A percentile compares a stretch with the other conserved stretches of the same genome.
phyloP scores from a whole-genome alignment of 2,888 invertebrate genomes.

The Empis livida region DNA sequence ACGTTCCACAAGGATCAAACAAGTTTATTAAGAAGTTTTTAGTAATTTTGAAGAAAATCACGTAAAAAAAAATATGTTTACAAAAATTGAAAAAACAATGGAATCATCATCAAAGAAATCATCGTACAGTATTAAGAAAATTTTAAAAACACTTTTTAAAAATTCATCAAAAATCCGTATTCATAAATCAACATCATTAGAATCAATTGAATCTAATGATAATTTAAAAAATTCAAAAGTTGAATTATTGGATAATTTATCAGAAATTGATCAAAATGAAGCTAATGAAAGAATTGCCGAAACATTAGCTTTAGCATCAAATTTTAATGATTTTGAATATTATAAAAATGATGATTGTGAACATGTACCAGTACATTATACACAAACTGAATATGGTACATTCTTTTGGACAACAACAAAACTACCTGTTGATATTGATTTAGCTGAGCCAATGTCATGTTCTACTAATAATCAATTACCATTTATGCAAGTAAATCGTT shows the following conservation, averaged over 20 bases:
- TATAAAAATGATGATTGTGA: not conserved
- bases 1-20: not conserved
- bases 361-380: conserved; percentile 57
- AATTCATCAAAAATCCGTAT: not conserved
- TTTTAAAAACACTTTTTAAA: not conserved
- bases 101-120: not conserved
- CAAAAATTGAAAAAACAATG: not conserved
- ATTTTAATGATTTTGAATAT: not conserved
- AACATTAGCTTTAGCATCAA: not conserved
- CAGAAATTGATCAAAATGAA: not conserved
- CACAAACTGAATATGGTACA: conserved; percentile 62
- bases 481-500: not conserved
- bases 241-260: not conserved
- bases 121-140: not conserved
- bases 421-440: conserved; percentile 21
- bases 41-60: not conserved
- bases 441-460: conserved; percentile 17
- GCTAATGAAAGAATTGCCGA: not conserved
- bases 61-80: not conserved
- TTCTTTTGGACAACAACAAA: conserved; percentile 52
- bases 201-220: not conserved
- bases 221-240: not conserved
- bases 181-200: not conserved
- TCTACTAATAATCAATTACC: not conserved
- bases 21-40: not conserved